phyloP scores from a whole-genome alignment of 2,888 invertebrate genomes.

The Eupithecia subfuscata region DNA sequence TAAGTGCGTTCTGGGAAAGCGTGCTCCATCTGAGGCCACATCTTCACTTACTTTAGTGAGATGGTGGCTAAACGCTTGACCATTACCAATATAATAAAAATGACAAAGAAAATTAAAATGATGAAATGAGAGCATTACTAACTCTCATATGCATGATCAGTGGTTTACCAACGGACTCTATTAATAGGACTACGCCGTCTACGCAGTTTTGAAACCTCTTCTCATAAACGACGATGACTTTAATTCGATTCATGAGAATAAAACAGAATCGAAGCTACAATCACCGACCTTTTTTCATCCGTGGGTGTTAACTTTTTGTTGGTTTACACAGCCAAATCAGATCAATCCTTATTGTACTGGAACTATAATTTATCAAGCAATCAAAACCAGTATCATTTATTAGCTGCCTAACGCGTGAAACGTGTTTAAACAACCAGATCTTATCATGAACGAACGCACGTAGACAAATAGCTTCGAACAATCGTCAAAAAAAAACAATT shows the following conservation, averaged over 20 bases:
- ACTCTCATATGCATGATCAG: background rate
- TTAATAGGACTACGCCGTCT: background rate
- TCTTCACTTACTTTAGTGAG: background rate
- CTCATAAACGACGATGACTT: background rate
- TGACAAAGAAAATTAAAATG: too few species aligned
- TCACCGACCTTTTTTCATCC: background rate
- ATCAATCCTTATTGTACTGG: constrained; percentile 32
- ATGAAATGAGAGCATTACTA: background rate
- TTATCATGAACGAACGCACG: constrained; percentile 69
- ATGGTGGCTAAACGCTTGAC: background rate
- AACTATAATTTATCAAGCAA: constrained; percentile 40
- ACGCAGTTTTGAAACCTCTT: background rate
- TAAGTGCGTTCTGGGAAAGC: background rate
- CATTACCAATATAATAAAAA: background rate
- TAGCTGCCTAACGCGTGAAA: constrained; percentile 62
- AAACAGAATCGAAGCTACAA: constrained; percentile 6
- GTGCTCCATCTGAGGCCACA: background rate
- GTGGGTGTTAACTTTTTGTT: constrained; percentile 15
- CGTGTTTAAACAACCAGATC: constrained; percentile 69
- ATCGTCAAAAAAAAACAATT: constrained; percentile 82
- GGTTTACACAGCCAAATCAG: constrained; percentile 21
- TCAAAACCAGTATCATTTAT: constrained; percentile 42
- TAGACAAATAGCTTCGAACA: constrained; percentile 83
- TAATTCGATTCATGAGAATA: background rate
- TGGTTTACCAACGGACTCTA: background rate